Evolutionary conservation across 2,888 invertebrate genomes (phyloP).

Genomic region (Nemoura dubitans): DNA sequence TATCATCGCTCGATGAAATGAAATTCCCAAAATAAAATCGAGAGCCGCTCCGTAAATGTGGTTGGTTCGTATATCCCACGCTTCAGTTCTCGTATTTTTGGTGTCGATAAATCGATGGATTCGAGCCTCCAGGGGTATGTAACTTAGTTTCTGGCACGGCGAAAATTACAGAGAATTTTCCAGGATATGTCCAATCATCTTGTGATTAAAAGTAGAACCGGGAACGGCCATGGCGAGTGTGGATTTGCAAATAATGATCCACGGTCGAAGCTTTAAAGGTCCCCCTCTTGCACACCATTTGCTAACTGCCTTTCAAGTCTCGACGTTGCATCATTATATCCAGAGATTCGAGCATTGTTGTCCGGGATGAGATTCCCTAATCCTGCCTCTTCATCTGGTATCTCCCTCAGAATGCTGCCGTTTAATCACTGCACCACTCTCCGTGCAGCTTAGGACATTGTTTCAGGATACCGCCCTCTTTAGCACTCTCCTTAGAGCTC

Average conservation of each 20-base stretch:
- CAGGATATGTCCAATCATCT: background rate
- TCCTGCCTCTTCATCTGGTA: background rate
- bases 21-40: conserved; percentile 12
- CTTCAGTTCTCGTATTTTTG: background rate
- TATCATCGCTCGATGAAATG: background rate
- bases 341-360: conserved; percentile 20
- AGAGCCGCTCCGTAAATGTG: background rate
- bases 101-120: background rate
- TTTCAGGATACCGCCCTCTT: conserved; percentile 5
- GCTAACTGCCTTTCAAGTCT: background rate
- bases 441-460: background rate
- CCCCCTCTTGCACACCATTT: background rate
- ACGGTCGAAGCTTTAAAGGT: background rate
- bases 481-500: background rate
- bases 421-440: background rate
- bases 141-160: background rate
- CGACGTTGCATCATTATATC: background rate
- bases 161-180: background rate
- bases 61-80: background rate
- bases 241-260: background rate
- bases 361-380: conserved; percentile 13
- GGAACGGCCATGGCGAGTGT: background rate
- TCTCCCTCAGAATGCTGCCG: background rate
- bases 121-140: background rate
- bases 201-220: background rate